These are phyloP conservation scores for Astropecten irregularis DNA, from an alignment of 53 echinoderm and acorn worm species.

Conservation along the genomic window DNA sequence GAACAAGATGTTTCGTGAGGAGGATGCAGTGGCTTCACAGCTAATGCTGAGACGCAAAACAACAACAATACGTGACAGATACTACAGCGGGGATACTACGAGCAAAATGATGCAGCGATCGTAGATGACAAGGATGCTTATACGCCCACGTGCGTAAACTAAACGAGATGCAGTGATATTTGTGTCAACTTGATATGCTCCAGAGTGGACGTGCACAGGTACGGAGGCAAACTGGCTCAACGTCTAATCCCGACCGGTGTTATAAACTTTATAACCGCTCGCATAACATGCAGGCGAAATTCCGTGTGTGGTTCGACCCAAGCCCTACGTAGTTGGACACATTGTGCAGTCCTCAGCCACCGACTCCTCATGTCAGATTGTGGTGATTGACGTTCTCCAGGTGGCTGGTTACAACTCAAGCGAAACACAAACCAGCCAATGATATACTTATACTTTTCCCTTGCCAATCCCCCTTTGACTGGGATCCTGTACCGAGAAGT, in stretches of 20 bases:
- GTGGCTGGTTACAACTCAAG: slow-evolving; percentile 38
- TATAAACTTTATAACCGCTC: slow-evolving; percentile 39
- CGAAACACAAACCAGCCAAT: slow-evolving; percentile 48
- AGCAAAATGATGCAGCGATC: too few species aligned
- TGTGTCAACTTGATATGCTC: too few species aligned
- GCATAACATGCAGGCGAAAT: slow-evolving; percentile 12
- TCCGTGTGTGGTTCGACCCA: slow-evolving; percentile 17
- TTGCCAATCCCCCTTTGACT: slow-evolving; percentile 45
- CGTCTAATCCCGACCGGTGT: background rate
- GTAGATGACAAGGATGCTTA: too few species aligned
- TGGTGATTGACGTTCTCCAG: slow-evolving; percentile 47
- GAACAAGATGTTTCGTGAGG: background rate
- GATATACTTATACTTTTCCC: slow-evolving; percentile 13
- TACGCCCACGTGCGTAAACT: too few species aligned
- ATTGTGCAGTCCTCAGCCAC: slow-evolving; percentile 17
- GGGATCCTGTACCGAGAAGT: slow-evolving; percentile 7
- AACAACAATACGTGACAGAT: too few species aligned
- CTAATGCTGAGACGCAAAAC: too few species aligned
- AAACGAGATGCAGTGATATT: too few species aligned
- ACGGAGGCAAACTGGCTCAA: slow-evolving; percentile 8
- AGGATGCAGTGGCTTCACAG: too few species aligned
- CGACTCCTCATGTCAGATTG: background rate
- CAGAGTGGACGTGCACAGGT: slow-evolving; percentile 19
- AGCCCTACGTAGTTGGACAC: slow-evolving; percentile 13
- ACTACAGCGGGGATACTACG: too few species aligned